Percentiles rank a stretch among this genome's conserved stretches.
phyloP scores from a whole-genome alignment of 2,797 vertebrate species.

The Scomberomorus guttatus region DNA sequence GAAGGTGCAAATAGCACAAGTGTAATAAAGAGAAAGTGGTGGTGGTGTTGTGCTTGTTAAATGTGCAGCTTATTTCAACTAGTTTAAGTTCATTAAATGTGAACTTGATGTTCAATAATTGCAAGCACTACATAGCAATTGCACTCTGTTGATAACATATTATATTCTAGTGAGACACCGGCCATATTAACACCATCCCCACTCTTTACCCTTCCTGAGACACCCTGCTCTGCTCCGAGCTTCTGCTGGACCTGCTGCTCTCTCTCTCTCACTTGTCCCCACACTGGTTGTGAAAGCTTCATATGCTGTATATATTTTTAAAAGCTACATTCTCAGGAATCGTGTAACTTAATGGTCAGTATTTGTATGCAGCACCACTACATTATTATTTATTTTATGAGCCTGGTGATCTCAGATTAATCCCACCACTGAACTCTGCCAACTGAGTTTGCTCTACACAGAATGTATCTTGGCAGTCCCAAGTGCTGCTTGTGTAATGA shows the following conservation, averaged over 20 bases:
- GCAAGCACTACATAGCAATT: not conserved
- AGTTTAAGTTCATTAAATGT: not conserved
- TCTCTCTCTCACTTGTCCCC: not conserved
- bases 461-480: slow-evolving; percentile 13
- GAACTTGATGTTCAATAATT: slow-evolving; percentile 23
- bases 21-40: not conserved
- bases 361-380: slow-evolving; percentile 7
- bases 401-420: slow-evolving; percentile 28
- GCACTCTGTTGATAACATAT: not conserved
- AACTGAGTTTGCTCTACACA: slow-evolving; percentile 22
- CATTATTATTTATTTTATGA: not conserved
- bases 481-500: slow-evolving; percentile 48
- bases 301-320: not conserved
- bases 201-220: not conserved
- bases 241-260: slow-evolving; percentile 11
- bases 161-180: not conserved
- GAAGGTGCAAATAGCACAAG: not conserved
- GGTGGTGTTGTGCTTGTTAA: not conserved
- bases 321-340: not conserved
- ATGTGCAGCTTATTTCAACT: not conserved
- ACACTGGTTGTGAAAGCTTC: not conserved
- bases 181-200: slow-evolving; percentile 4
- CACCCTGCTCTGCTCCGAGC: not conserved
- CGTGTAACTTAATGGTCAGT: too few relatives aligned
- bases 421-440: slow-evolving; percentile 23